Conservation (phyloP, 2,888 invertebrate species). For the Celastrina argiolus region DNA sequence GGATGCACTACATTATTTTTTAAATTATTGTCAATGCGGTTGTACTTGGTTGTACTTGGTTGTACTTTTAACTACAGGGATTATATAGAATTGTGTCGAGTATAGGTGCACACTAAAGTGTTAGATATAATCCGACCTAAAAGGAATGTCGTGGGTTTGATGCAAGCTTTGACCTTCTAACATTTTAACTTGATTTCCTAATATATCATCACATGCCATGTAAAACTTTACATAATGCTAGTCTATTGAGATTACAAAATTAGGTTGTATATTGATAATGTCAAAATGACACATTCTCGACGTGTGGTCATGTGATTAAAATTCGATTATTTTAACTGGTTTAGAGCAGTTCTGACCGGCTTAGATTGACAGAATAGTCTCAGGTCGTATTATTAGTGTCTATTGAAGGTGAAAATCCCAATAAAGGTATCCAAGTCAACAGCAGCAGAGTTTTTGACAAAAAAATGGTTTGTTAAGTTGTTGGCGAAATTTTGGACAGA, state of each 20-base stretch:
- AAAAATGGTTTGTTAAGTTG: not conserved
- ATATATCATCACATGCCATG: not conserved
- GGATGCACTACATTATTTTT: too few species aligned
- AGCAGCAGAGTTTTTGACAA: not conserved
- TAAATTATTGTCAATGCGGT: not conserved
- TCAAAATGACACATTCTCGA: not conserved
- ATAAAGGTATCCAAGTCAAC: not conserved
- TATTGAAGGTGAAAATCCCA: not conserved
- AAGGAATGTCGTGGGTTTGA: conserved; percentile 26
- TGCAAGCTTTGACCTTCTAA: conserved; percentile 21
- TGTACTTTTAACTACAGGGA: not conserved
- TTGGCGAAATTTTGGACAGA: not conserved
- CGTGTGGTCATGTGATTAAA: not conserved
- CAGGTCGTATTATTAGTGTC: not conserved
- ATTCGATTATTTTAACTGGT: not conserved
- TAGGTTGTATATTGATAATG: conserved; percentile 6
- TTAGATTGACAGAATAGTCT: not conserved
- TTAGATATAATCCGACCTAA: conserved; percentile 28
- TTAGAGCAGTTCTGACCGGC: not conserved
- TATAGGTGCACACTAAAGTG: not conserved
- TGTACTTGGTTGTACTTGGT: not conserved
- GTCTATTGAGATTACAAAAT: conserved; percentile 4
- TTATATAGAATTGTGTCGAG: not conserved
- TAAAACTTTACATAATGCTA: conserved; percentile 15
- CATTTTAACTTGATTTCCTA: conserved; percentile 21